Conservation (phyloP, 2,888 invertebrate species). For the Gastrophysa polygoni region DNA sequence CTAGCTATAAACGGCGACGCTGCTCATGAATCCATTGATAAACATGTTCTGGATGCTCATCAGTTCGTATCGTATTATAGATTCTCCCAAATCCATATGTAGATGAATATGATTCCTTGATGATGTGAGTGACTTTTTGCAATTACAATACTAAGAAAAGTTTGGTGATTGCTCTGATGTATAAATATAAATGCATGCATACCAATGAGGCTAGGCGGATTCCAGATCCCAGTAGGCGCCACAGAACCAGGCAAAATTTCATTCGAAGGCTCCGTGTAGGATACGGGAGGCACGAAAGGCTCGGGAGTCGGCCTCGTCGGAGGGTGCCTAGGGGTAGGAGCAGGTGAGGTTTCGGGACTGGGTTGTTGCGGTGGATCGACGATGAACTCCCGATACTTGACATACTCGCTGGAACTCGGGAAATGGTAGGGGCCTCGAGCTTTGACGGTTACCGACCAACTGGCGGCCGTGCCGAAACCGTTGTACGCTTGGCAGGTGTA, state of each 20-base stretch:
- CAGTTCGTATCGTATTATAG: too few relatives aligned
- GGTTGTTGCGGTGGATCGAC: constrained; percentile 62
- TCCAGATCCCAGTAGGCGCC: constrained; percentile 26
- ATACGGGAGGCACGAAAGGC: constrained; percentile 43
- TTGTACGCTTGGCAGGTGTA: constrained; percentile 93
- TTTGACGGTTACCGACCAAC: constrained; percentile 76
- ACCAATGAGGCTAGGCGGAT: constrained; percentile 37
- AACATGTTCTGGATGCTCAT: too few relatives aligned
- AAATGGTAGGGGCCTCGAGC: constrained; percentile 74
- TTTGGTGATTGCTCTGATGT: too few relatives aligned
- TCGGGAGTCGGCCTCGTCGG: constrained; percentile 42
- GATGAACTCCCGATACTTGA: constrained; percentile 65
- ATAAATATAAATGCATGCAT: constrained; percentile 32
- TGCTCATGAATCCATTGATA: too few relatives aligned
- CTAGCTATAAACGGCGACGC: too few relatives aligned
- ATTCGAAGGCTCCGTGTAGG: constrained; percentile 39
- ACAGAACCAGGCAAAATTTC: constrained; percentile 38
- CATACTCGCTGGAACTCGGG: constrained; percentile 62
- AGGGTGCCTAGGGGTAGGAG: constrained; percentile 29
- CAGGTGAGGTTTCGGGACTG: constrained; percentile 40
- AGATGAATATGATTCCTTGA: too few relatives aligned
- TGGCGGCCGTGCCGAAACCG: constrained; percentile 72
- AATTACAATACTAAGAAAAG: too few relatives aligned
- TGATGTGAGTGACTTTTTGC: too few relatives aligned
- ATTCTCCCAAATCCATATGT: too few relatives aligned